Base-by-base conservation (phyloP, 2,888 invertebrate species). In the Drosophila recens region DNA sequence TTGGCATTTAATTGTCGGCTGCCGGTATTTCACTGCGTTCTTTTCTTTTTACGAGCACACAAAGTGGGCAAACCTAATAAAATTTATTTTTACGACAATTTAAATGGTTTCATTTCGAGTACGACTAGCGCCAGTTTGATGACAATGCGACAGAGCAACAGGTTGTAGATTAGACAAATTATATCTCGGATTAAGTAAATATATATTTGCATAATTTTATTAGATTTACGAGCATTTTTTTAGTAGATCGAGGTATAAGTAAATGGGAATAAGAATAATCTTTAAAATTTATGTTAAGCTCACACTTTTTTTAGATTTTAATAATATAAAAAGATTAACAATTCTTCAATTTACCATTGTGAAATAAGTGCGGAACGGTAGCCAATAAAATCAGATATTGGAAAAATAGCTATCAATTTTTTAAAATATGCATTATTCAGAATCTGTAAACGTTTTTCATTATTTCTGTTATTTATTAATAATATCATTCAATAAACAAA, bases 71-170 rank as follows among this genome's bases (percentile, higher is more conserved):
- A 77, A 72, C 58, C 57, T 71, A 89, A 87, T 90, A 86, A 87
- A 87, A 83, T 82, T 84, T 65, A 80, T 67, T 90, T 87, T 91
- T 89, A 91, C 81, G 90, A 90, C 82, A 79, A 87, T 82, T 89
- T 85, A 91, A 91, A 80, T 85, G 88, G 64, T 83, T 81, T 71
- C 72, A 74, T 87, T 87, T 67, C 65, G 64, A 68, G 62, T 70
- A 42, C 42, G 33, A 6, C 15, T 42, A n/a, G 30, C 38, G 59
- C 30, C 30, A 54, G 34, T 42, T 45, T 45, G 13, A 11, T 66
- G 54, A 62, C 58, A 63, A 17, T 53, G 33, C 5, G 36, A 30
- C 27, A 46, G 23, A 49, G 34, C 71, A 78, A 80, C 78, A 76
- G 68, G 80, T 78, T 67, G 68, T 11, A 15, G 53, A 48, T 74